Conservation (phyloP, 2,113 vertebrate genomes). For the Sitta europaea region DNA sequence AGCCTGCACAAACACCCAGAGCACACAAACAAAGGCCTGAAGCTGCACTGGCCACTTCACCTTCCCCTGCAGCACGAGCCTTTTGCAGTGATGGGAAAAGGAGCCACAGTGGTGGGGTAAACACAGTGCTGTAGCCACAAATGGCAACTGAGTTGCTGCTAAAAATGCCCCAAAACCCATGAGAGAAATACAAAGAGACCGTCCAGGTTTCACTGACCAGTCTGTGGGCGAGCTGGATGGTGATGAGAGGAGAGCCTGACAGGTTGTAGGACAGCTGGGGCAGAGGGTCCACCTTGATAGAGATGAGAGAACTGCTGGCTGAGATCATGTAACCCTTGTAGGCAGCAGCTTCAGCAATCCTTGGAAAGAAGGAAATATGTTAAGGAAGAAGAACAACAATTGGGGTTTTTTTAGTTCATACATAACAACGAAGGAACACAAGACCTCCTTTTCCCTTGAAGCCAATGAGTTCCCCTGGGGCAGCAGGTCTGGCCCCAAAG, state of each 20-base stretch:
- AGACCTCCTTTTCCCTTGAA: background rate
- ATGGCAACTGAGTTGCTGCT: background rate
- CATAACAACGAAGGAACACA: background rate
- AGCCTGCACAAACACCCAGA: background rate
- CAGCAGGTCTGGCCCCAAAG: background rate
- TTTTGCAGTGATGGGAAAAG: background rate
- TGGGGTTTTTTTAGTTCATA: background rate
- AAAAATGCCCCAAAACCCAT: background rate
- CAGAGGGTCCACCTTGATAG: conserved; percentile 85
- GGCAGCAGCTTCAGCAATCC: conserved; percentile 80
- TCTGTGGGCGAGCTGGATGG: conserved; percentile 82
- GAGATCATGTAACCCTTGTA: conserved; percentile 79
- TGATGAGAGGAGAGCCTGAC: conserved; percentile 83
- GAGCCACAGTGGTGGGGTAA: accelerated
- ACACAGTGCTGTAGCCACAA: background rate
- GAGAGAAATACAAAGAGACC: background rate
- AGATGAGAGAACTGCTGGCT: conserved; percentile 84
- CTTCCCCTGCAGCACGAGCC: accelerated
- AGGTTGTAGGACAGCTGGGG: conserved; percentile 82
- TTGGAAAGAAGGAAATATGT: background rate
- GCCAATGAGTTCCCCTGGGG: background rate
- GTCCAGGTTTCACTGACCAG: conserved; percentile 76
- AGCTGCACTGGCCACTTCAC: background rate
- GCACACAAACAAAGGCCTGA: background rate
- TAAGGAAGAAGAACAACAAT: background rate